Conservation (phyloP, 2,888 invertebrate species). For the Cryptus armator region DNA sequence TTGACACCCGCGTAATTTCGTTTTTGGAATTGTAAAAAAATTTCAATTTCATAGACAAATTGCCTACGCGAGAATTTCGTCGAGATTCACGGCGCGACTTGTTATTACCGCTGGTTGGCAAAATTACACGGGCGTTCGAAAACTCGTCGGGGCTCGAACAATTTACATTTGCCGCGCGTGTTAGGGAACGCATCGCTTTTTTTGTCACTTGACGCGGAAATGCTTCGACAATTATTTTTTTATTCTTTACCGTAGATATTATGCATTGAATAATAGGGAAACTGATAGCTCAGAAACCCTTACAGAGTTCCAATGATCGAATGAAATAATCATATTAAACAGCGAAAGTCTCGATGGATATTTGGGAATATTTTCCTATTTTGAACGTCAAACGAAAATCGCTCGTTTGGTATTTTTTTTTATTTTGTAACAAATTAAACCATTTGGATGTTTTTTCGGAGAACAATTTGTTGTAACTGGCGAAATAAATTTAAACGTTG, state of each 20-base stretch:
- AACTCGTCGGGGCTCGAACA: slow-evolving; percentile 14
- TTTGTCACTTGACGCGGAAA: background rate
- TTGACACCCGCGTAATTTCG: background rate
- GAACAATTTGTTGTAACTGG: background rate
- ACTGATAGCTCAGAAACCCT: too few relatives aligned
- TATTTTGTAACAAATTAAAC: background rate
- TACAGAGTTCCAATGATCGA: too few relatives aligned
- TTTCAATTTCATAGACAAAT: background rate
- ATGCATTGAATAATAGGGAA: too few relatives aligned
- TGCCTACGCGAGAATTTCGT: background rate
- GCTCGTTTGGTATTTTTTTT: background rate
- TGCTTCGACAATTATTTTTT: background rate
- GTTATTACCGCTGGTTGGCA: slow-evolving; percentile 7
- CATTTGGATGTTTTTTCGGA: background rate
- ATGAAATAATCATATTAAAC: too few relatives aligned
- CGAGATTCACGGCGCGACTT: background rate
- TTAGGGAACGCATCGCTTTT: slow-evolving; percentile 12
- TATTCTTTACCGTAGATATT: too few relatives aligned
- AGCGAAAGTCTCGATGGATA: too few relatives aligned
- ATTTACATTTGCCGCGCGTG: slow-evolving; percentile 46
- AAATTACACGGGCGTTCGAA: slow-evolving; percentile 12
- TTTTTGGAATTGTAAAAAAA: background rate
- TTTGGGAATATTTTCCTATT: too few relatives aligned
- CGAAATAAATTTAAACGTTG: background rate
- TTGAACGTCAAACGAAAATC: background rate